Conservation (phyloP, 2,888 invertebrate species). For the Drosophila ustulata region DNA sequence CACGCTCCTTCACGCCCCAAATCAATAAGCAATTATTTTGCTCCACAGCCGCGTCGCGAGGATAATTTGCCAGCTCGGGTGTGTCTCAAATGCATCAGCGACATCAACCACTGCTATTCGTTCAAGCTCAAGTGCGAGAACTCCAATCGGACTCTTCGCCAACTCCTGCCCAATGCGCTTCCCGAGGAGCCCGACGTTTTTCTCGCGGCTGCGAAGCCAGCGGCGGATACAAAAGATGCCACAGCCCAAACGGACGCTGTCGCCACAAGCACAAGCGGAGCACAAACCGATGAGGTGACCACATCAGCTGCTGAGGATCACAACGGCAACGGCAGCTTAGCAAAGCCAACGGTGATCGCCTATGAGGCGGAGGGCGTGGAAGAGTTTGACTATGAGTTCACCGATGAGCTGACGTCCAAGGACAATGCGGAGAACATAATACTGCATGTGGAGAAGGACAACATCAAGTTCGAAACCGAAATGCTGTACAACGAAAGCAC, state of each 20-base stretch:
- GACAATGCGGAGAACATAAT: conserved; percentile 44
- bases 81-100: conserved; percentile 83
- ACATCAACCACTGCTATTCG: conserved; percentile 83
- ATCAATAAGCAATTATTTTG: conserved; percentile 6
- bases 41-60: conserved; percentile 72
- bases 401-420: conserved; percentile 51
- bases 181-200: conserved; percentile 55
- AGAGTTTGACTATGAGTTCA: conserved; percentile 62
- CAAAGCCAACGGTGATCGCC: conserved; percentile 10
- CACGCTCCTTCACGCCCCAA: background rate
- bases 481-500: conserved; percentile 42
- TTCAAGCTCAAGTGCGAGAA: conserved; percentile 85
- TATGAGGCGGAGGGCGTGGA: conserved; percentile 34
- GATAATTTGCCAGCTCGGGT: conserved; percentile 84
- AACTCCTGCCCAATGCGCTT: conserved; percentile 76
- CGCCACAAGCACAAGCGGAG: conserved; percentile 30
- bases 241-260: conserved; percentile 45
- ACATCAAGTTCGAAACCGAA: conserved; percentile 56
- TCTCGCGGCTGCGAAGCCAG: background rate
- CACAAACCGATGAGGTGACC: conserved; percentile 57
- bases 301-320: conserved; percentile 34
- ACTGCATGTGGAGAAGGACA: conserved; percentile 48
- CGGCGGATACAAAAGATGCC: conserved; percentile 41
- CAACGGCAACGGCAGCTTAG: conserved; percentile 26
- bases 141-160: conserved; percentile 82